Evolutionary conservation across 2,888 invertebrate genomes (phyloP).

Genomic region (Andrena haemorrhoa): DNA sequence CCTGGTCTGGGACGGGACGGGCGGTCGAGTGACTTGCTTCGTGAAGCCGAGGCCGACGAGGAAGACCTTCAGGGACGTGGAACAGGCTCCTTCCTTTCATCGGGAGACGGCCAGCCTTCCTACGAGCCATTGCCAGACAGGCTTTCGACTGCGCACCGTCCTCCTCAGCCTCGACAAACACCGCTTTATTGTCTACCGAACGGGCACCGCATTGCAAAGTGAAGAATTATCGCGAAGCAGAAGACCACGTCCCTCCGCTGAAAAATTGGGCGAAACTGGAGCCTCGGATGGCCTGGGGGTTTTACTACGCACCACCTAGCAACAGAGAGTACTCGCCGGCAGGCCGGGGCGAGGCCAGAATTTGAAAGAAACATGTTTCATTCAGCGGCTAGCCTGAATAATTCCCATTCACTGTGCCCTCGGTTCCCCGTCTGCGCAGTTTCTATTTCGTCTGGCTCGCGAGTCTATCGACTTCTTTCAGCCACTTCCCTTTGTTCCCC

Average conservation of each 20-base stretch:
- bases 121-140: slow-evolving; percentile 48
- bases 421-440: slow-evolving; percentile 48
- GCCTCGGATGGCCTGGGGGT: not conserved
- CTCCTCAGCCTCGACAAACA: slow-evolving; percentile 5
- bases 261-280: not conserved
- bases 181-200: slow-evolving; percentile 15
- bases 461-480: slow-evolving; percentile 52
- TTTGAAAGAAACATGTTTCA: slow-evolving; percentile 70
- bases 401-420: slow-evolving; percentile 65
- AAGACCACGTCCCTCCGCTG: not conserved
- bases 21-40: slow-evolving; percentile 70
- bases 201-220: not conserved
- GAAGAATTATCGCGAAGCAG: not conserved
- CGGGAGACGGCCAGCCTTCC: slow-evolving; percentile 53
- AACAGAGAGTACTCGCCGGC: slow-evolving; percentile 30
- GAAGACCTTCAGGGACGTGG: slow-evolving; percentile 74
- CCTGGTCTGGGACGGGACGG: slow-evolving; percentile 65
- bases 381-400: slow-evolving; percentile 63
- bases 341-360: slow-evolving; percentile 40
- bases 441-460: slow-evolving; percentile 45
- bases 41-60: slow-evolving; percentile 71
- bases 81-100: slow-evolving; percentile 74
- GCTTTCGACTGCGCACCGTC: slow-evolving; percentile 38
- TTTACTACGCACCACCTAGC: slow-evolving; percentile 30
- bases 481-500: slow-evolving; percentile 58